Conservation (phyloP, 2,113 vertebrate species). For the Cromileptes altivelis region DNA sequence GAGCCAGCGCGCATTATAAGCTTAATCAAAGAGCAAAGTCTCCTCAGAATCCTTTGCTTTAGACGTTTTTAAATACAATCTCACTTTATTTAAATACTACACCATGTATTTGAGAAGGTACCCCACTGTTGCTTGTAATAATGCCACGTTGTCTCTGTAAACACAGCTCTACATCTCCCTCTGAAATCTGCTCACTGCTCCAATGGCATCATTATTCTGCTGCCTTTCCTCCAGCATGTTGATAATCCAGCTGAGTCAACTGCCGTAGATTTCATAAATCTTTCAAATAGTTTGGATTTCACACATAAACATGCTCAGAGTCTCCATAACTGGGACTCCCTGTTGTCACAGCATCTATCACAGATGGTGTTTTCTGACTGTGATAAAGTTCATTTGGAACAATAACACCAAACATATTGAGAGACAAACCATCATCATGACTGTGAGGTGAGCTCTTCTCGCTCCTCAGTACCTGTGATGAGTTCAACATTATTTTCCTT, state of each 20-base stretch:
- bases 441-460: not conserved
- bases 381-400: not conserved
- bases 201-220: not conserved
- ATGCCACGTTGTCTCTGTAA: not conserved
- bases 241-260: not conserved
- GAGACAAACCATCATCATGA: not conserved
- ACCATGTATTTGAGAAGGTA: not conserved
- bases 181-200: not conserved
- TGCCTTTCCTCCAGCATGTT: not conserved
- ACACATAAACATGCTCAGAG: not conserved
- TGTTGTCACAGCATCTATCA: not conserved
- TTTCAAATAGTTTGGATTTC: not conserved
- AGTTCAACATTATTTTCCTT: not conserved
- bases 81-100: not conserved
- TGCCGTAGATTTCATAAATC: not conserved
- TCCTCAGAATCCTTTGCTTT: no score
- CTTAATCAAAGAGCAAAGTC: no score
- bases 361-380: not conserved
- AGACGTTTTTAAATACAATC: no score
- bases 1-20: no score
- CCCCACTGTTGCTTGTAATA: not conserved
- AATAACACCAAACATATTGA: not conserved
- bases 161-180: not conserved
- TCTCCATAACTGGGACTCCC: not conserved
- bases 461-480: not conserved